Conservation (phyloP, 2,113 vertebrate species). For the Conger conger region DNA sequence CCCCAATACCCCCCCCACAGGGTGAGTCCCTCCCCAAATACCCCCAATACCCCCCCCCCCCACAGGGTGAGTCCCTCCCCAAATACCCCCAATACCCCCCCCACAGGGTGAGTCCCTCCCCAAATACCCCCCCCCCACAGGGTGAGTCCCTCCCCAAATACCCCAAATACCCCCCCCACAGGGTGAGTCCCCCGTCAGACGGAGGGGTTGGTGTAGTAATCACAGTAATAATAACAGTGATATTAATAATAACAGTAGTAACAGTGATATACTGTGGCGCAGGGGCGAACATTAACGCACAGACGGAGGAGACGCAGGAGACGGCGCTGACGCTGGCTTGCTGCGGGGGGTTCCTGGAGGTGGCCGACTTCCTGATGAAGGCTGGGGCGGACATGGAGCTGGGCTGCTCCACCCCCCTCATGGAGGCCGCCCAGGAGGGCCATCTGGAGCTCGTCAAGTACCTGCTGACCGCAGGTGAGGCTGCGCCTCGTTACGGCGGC, state of each 20-base stretch:
- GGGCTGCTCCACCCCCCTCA: slow-evolving; percentile 95
- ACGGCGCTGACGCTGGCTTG: slow-evolving; percentile 95
- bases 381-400: slow-evolving; percentile 96
- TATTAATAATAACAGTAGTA: no score
- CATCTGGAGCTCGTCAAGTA: slow-evolving; percentile 98
- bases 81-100: no score
- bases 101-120: no score
- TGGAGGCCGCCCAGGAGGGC: slow-evolving; percentile 98
- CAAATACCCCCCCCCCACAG: no score
- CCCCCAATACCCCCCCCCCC: no score
- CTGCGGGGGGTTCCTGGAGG: slow-evolving; percentile 97
- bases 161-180: no score
- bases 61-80: no score
- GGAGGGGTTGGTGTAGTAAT: no score
- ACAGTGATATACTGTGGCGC: neutral
- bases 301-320: slow-evolving; percentile 98
- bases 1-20: no score
- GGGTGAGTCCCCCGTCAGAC: no score
- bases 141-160: no score
- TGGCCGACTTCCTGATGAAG: slow-evolving; percentile 97
- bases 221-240: neutral
- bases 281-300: slow-evolving; percentile 99
- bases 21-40: no score
- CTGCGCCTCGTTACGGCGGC: neutral
- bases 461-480: slow-evolving; percentile 88